phyloP scores from a whole-genome alignment of 2,113 vertebrate species.

The Craseonycteris thonglongyai region DNA sequence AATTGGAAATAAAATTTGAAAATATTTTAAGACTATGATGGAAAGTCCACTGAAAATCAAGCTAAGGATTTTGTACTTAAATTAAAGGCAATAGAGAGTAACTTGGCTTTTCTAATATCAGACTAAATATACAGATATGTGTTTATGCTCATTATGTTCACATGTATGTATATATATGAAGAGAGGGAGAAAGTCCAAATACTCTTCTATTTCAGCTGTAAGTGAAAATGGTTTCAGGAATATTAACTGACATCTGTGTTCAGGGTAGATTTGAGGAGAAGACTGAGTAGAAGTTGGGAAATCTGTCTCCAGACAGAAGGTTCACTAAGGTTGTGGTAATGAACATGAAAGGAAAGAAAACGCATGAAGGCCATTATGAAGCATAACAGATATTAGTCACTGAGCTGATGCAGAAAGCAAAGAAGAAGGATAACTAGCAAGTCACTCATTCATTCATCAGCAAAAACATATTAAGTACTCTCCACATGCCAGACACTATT shows the following conservation, averaged over 20 bases:
- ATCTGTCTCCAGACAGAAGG: neutral
- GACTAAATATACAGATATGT: too few relatives aligned
- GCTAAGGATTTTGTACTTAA: neutral
- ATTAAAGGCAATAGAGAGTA: neutral
- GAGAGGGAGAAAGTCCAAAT: neutral
- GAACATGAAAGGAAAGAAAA: neutral
- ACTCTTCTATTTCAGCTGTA: neutral
- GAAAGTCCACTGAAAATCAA: neutral
- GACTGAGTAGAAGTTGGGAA: neutral
- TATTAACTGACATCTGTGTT: neutral
- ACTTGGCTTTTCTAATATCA: too few relatives aligned
- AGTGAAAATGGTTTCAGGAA: neutral
- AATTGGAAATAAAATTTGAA: neutral
- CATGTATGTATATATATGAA: neutral
- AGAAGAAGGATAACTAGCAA: neutral
- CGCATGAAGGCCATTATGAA: neutral
- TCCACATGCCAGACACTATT: neutral
- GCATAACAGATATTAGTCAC: neutral
- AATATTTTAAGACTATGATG: neutral
- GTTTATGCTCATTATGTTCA: too few relatives aligned
- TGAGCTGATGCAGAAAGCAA: neutral
- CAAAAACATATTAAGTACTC: neutral
- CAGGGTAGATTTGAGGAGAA: neutral
- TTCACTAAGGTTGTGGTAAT: neutral
- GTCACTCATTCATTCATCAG: neutral